Evolutionary conservation across 2,797 vertebrate genomes (phyloP), one percentile per base, ranked within the genome.

Genomic region (Gorsachius magnificus): DNA sequence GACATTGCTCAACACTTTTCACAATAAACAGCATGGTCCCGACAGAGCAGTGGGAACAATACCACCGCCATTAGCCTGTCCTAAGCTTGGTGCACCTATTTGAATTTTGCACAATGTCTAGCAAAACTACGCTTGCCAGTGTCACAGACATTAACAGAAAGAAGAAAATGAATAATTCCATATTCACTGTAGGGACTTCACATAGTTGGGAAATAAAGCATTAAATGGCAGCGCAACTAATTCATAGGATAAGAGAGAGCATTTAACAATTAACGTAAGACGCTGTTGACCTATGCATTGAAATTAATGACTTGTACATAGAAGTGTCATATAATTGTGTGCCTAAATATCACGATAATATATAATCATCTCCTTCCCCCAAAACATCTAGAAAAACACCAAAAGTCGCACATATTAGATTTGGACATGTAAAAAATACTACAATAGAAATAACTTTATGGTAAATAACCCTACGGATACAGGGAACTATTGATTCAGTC

Each of bases 1-100:
- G 63, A 35, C 31, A 12, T 1, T 6, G 16, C 66, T 35, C 61
- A 66, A 35, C 0, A 0, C n/a, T 84, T 51, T 4, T 48, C 16
- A 43, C 35, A 87, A 28, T 6, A 53, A 48, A 33, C 10, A 77
- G 16, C 41, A 20, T 1, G 28, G 56, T 19, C 61, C 19, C 53
- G 41, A 61, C 21, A 61, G 46, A 66, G 51, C 31, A 74, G 24
- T 8, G 15, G 0, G 0, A 78, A 38, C 56, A 65, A 41, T 3
- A 38, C 6, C n/a, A 36, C 12, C 4, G 4, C 4, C 26, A 28
- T 2, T 77, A 18, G 41, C 41, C 41, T 65, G 4, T 15, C 60
- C 29, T 64, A 25, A 46, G 22, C 36, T 41, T 13, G 6, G 33
- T 25, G 29, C 18, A 14, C 6, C 38, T 54, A 24, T 28, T 65